Conservation (phyloP, 2,113 vertebrate species). For the Oryzias woworae region DNA sequence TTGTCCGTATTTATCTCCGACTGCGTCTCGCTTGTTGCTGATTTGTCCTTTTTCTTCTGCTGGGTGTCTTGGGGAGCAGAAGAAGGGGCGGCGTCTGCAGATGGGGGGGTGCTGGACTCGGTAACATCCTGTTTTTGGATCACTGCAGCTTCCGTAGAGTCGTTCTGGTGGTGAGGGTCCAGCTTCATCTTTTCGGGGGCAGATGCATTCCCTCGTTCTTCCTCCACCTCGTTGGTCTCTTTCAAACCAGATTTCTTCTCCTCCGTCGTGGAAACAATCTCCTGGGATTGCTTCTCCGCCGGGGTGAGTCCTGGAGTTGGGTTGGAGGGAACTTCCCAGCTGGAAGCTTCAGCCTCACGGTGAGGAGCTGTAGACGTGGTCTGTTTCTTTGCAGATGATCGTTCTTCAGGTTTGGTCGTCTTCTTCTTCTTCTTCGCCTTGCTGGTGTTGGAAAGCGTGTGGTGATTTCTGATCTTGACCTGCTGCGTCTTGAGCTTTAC, state of each 20-base stretch:
- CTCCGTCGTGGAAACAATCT: too few species aligned
- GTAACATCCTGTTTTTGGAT: not conserved
- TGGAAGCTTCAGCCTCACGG: too few species aligned
- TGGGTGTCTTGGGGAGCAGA: constrained; percentile 4
- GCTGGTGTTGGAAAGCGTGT: not conserved
- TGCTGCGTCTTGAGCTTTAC: constrained; percentile 2
- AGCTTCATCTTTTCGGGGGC: not conserved
- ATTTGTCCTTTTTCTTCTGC: not conserved
- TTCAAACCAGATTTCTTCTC: too few species aligned
- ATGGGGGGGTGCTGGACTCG: not conserved
- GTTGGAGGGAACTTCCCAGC: too few species aligned
- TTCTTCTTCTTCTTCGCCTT: constrained; percentile 21
- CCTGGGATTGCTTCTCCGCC: too few species aligned
- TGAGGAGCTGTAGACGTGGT: not conserved
- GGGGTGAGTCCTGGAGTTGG: too few species aligned
- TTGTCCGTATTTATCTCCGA: not conserved
- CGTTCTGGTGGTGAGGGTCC: not conserved
- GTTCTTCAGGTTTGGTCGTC: not conserved
- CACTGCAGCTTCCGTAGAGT: not conserved
- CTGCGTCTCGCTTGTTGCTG: constrained; percentile 9
- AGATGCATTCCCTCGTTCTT: too few species aligned
- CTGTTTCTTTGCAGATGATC: not conserved
- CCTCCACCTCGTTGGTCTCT: too few species aligned
- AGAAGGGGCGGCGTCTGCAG: too few species aligned
- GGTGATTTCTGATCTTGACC: constrained; percentile 15